Conservation (phyloP, 2,888 invertebrate genomes). For the Troides helena region DNA sequence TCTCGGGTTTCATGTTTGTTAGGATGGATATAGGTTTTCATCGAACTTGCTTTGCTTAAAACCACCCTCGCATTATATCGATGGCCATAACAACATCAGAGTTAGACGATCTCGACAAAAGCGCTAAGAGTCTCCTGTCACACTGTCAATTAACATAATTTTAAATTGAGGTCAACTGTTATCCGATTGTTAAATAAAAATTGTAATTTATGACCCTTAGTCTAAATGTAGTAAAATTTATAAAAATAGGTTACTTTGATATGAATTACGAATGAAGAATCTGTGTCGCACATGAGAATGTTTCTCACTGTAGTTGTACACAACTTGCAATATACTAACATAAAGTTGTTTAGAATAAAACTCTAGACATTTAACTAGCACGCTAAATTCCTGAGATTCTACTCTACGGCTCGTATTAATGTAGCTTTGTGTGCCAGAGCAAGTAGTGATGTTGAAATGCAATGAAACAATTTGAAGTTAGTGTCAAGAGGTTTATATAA, state of each 20-base stretch:
- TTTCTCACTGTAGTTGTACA: not conserved
- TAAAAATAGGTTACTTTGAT: not conserved
- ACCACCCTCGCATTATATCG: no score
- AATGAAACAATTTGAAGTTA: not conserved
- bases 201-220: no score
- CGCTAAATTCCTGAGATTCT: constrained; percentile 6
- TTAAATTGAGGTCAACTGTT: no score
- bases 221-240: not conserved
- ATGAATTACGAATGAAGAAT: not conserved
- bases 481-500: not conserved
- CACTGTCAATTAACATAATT: no score
- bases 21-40: no score
- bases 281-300: not conserved
- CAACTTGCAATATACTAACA: constrained; percentile 5
- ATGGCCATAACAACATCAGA: no score
- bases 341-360: constrained; percentile 7
- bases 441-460: constrained; percentile 1
- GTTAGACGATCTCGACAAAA: no score
- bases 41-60: no score
- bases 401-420: not conserved
- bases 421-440: not conserved
- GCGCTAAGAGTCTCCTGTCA: no score
- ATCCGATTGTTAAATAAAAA: not conserved
- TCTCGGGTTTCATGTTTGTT: no score
- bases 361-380: not conserved